Evolutionary conservation across 2,797 vertebrate genomes (phyloP), one percentile per base, ranked within the genome.

Genomic region (Alfaro cultratus): DNA sequence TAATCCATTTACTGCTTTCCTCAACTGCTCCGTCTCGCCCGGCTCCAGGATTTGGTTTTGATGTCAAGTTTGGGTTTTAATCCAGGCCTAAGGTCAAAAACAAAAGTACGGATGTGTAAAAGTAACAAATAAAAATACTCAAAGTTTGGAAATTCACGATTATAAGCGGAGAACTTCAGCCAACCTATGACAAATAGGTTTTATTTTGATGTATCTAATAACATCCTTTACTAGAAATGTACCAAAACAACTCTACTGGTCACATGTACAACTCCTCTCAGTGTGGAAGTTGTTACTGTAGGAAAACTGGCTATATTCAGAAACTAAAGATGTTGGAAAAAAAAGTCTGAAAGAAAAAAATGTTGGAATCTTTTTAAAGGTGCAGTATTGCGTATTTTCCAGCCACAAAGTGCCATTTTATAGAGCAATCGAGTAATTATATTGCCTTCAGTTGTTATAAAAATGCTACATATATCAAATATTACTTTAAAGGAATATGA

Each of bases 1-100:
- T 8, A 21, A 77, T 67, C 49, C 75, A 77, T 81, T 86, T 80
- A 77, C 26, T 74, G 78, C 83, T 78, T 79, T 31, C 16, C 5
- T 53, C 51, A 13, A 45, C 12, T 41, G 16, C 29, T 49, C 23
- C 12, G 26, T 68, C 18, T 64, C 8, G 45, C 18, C 53, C 0
- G 45, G 29, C 5, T 68, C 23, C 26, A 16, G 31, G 68, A 39
- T 11, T 41, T 55, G 15, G 4, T 73, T 73, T 53, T 34, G 13
- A 68, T 18, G 12, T 57, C 9, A 49, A 29, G 46, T 73, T 75
- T 67, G 6, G 45, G 45, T 36, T 47, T 64, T 51, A 82, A 85
- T 81, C 81, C 79, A 83, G 84, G 72, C 39, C 23, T 26, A 12
- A 41, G 39, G 21, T 43, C 21, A 26, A 26, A 41, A 41, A 39